Base-by-base conservation (phyloP, 2,113 vertebrate genomes). In the Platysteira castanea region DNA sequence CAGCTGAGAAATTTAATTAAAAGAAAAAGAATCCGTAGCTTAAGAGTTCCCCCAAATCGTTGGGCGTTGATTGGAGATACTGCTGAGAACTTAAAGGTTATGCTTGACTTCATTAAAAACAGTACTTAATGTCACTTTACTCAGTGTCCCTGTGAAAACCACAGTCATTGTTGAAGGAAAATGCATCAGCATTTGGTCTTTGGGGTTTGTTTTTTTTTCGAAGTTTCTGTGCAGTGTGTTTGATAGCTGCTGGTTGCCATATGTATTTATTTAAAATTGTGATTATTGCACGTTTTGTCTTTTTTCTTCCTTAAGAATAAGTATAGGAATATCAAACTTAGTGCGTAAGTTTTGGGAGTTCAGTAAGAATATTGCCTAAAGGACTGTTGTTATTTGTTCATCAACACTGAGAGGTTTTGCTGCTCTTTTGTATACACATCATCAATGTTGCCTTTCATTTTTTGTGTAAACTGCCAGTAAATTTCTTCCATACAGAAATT, bases 381-480 rank as follows among this genome's bases (percentile, higher is more conserved):
- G 23, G 35, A 44, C 10, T 6, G 8, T 11, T 53, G 30, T n/a
- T 59, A 15, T 15, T 84, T 70, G 5, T 26, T 82, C 23, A 4
- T 35, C 65, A 23, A 7, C 28, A 8, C 16, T 39, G 56, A 31
- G 27, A 52, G 39, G 31, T 68, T 52, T 87, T 8, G 1, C 46
- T 81, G 3, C 84, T 85, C 64, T 59, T 87, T 37, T 73, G 68
- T 80, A 56, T 56, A 46, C 54, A 56, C 83, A 84, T 73, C 57
- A 39, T 52, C 37, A n/a, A 5, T 61, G 64, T 63, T 87, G 86
- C 78, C 74, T 75, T 92, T 95, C 54, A 60, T 81, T 87, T 68
- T 64, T 79, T 93, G 42, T 83, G 85, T 87, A 92, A 94, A 84
- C 91, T 96, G 92, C 73, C 91, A 89, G 81, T 64, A 68, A 23